Base-by-base conservation (phyloP, 2,797 vertebrate species). In the Chelmon rostratus region DNA sequence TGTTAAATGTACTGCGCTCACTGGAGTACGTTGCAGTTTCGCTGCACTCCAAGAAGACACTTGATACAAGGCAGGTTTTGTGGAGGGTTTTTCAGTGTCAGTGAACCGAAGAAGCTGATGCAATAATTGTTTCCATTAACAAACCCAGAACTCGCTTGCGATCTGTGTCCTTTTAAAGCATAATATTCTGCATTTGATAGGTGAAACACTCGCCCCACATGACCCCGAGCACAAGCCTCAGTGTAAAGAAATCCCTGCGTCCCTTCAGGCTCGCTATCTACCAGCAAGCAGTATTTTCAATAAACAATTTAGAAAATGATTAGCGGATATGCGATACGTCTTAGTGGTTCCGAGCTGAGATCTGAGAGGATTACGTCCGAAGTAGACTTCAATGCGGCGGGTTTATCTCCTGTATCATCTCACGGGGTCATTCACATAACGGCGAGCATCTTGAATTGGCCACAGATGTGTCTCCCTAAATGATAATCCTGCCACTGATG, bases 241-340 rank as follows among this genome's bases (percentile, higher is more conserved):
- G 68, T 50, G 78, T 56, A 80, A 61, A 79, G 64, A 54, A 88
- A 23, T 44, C 42, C 50, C 12, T 42, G 19, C 18, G 68, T 63
- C 64, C 65, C 83, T 23, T 23, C 52, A 72, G 84, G 59, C 76
- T 59, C 19, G 8, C 62, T 68, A 81, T 91, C 84, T 63, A 37
- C 44, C 78, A 85, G 76, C 73, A 3, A 65, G 67, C 31, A 78
- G 28, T 76, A 80, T 85, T 92, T 91, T 92, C 90, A 90, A 86
- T 88, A 89, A 91, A 91, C 91, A 88, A 69, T 88, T 91, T 87
- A 89, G 79, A 92, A 91, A 91, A 89, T 89, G 82, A 94, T 93
- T 91, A 93, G 86, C 4, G 46, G 92, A 86, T 84, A 91, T 68
- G 78, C 3, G 90, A 94, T 90, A 90, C 12, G 42, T 89, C 82